Evolutionary conservation across 2,113 vertebrate species (phyloP).

Genomic region (Lontra canadensis): DNA sequence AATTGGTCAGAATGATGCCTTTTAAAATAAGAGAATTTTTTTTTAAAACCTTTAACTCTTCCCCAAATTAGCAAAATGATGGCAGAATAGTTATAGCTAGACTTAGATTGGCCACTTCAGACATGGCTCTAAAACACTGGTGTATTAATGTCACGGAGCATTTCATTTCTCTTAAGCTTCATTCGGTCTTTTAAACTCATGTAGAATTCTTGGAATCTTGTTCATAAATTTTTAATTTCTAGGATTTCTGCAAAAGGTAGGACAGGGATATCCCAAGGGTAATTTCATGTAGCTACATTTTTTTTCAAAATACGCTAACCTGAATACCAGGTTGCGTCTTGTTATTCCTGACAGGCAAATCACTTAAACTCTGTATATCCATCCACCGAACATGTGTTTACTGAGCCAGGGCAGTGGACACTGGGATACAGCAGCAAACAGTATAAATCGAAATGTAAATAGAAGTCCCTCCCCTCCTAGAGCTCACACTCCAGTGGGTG

Average conservation of each 20-base stretch:
- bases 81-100: constrained; percentile 1
- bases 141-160: neutral
- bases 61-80: neutral
- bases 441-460: neutral
- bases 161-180: neutral
- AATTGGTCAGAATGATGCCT: neutral
- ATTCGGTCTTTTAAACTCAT: neutral
- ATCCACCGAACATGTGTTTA: neutral
- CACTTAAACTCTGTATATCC: neutral
- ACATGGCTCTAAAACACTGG: neutral
- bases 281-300: neutral
- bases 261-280: neutral
- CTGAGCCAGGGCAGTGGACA: neutral
- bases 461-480: neutral
- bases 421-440: neutral
- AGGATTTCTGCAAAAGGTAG: neutral
- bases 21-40: neutral
- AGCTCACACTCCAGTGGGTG: neutral
- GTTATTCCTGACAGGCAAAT: neutral
- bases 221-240: neutral
- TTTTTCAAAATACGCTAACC: neutral
- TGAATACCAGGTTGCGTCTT: neutral
- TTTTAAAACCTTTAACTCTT: neutral
- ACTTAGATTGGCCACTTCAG: neutral
- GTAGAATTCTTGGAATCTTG: neutral